These are phyloP conservation scores for Cantharis lateralis DNA, from an alignment of 2,888 invertebrate species.

Conservation along the genomic window DNA sequence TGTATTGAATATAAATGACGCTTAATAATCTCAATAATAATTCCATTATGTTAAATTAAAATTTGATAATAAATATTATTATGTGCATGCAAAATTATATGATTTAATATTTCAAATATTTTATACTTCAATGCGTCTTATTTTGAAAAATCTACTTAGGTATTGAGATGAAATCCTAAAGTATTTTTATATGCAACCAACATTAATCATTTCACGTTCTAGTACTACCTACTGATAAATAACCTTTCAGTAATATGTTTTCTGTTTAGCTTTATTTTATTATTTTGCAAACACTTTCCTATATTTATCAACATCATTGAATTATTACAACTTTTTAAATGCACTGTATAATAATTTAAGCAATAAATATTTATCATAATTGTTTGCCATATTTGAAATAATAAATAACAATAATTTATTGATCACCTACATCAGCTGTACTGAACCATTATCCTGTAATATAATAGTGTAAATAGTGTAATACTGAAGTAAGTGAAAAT, in stretches of 20 bases:
- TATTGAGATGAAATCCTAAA: not conserved
- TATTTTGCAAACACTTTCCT: not conserved
- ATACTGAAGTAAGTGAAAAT: too few species aligned
- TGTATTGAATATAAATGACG: not conserved
- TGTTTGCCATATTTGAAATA: too few species aligned
- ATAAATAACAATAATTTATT: too few species aligned
- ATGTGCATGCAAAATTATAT: not conserved
- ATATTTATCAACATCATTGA: not conserved
- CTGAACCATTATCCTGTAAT: too few species aligned
- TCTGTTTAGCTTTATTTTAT: not conserved
- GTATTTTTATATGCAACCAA: not conserved
- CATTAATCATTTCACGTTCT: not conserved
- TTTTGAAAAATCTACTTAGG: not conserved
- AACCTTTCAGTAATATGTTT: slow-evolving; percentile 1
- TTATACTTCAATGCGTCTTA: not conserved
- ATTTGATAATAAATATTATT: not conserved
- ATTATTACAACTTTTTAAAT: not conserved
- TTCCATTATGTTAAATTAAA: not conserved
- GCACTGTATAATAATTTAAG: not conserved
- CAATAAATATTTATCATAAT: too few species aligned
- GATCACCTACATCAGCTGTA: too few species aligned
- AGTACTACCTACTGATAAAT: not conserved
- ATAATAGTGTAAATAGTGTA: too few species aligned
- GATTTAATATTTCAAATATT: not conserved
- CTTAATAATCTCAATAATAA: not conserved